Percentiles rank a stretch among this genome's conserved stretches.
phyloP scores from a whole-genome alignment of 2,888 invertebrate species.

The Cepaea hortensis region DNA sequence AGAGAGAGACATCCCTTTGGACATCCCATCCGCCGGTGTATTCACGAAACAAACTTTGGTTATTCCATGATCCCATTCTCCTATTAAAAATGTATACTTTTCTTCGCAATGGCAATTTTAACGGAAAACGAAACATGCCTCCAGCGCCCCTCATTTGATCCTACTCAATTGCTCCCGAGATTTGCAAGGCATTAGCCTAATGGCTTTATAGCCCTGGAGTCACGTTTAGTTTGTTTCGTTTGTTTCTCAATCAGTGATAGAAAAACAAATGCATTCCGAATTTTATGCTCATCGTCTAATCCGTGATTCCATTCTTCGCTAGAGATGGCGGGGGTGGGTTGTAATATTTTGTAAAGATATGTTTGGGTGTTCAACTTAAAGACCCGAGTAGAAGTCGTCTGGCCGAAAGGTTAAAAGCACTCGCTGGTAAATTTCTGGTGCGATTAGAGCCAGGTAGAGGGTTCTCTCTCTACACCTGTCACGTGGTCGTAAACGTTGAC shows the following conservation, averaged over 20 bases:
- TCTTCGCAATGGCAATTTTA: not conserved
- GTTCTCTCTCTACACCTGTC: no score
- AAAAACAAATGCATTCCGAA: no score
- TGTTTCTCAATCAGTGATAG: constrained; percentile 8
- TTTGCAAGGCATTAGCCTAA: constrained; percentile 36
- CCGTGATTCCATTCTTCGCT: not conserved
- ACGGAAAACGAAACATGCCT: constrained; percentile 14
- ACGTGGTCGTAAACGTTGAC: no score
- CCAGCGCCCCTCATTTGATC: not conserved
- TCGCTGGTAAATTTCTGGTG: no score
- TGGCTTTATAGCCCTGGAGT: constrained; percentile 31
- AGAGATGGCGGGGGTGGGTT: not conserved
- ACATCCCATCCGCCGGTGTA: not conserved
- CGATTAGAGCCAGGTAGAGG: no score
- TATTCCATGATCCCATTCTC: not conserved
- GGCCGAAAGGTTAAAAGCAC: no score
- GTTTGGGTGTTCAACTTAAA: no score
- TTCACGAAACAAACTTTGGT: not conserved
- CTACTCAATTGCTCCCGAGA: constrained; percentile 12
- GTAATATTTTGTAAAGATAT: no score
- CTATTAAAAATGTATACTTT: constrained; percentile 10
- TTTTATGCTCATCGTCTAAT: no score
- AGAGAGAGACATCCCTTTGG: not conserved
- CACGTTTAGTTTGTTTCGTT: constrained; percentile 30
- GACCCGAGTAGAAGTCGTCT: no score